phyloP scores from a whole-genome alignment of 1,140 invertebrate species.

The Nasonia giraulti region DNA sequence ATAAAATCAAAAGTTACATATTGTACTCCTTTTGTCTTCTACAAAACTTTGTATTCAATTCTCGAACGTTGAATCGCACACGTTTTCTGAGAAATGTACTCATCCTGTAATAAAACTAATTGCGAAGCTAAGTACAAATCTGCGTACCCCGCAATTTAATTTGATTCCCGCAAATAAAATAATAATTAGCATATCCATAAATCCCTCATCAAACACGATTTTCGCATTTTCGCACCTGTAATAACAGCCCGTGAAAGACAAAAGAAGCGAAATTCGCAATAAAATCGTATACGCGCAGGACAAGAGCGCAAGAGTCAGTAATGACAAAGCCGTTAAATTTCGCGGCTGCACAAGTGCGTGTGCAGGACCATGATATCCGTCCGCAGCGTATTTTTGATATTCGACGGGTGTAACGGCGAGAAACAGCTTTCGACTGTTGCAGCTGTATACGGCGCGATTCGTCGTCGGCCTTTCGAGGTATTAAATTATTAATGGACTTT shows the following conservation, averaged over 20 bases:
- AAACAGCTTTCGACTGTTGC: not conserved
- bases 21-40: too few relatives aligned
- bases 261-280: slow-evolving; percentile 11
- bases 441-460: not conserved
- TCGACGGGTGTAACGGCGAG: slow-evolving; percentile 8
- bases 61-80: too few relatives aligned
- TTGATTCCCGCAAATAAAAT: not conserved
- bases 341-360: not conserved
- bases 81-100: not conserved
- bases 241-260: not conserved
- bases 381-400: slow-evolving; percentile 12
- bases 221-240: slow-evolving; percentile 17
- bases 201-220: not conserved
- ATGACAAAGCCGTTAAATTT: slow-evolving; percentile 30
- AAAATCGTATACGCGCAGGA: not conserved
- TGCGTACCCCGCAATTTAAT: not conserved
- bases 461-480: not conserved
- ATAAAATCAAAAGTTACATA: too few relatives aligned
- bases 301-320: slow-evolving; percentile 16
- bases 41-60: too few relatives aligned
- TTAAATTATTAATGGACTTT: slow-evolving; percentile 66
- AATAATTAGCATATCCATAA: not conserved
- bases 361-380: not conserved
- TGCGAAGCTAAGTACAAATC: not conserved
- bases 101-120: not conserved